Conservation (phyloP, 2,113 vertebrate species). For the Climacteris rufus region DNA sequence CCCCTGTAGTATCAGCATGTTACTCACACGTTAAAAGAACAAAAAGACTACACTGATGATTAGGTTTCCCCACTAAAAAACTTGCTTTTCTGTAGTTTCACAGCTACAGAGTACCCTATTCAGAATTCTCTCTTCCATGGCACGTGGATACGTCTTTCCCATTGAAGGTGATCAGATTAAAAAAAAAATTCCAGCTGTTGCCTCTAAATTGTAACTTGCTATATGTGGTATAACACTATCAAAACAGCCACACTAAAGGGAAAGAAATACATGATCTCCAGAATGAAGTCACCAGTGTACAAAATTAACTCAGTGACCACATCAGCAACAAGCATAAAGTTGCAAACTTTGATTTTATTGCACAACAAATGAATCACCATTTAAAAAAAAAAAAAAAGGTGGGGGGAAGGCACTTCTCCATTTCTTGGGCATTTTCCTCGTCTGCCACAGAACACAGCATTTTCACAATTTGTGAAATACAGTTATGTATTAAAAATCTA, state of each 20-base stretch:
- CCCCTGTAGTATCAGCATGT: neutral
- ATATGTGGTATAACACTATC: slow-evolving; percentile 15
- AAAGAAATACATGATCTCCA: neutral
- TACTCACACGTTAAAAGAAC: neutral
- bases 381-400: neutral
- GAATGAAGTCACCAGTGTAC: neutral
- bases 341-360: neutral
- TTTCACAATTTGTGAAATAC: neutral
- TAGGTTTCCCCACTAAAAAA: neutral
- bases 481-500: neutral
- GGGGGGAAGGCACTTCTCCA: fast-evolving
- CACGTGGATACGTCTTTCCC: neutral
- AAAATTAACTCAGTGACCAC: neutral
- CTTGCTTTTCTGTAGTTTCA: neutral
- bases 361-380: neutral
- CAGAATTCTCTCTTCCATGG: neutral
- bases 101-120: neutral
- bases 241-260: neutral
- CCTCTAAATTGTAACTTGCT: slow-evolving; percentile 48
- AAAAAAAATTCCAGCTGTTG: neutral
- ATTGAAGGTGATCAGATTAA: neutral
- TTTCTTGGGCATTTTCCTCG: neutral
- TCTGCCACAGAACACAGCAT: neutral
- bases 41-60: neutral
- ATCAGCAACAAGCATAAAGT: neutral